Evolutionary conservation across 2,797 vertebrate species (phyloP).

Genomic region (Scyliorhinus canicula): DNA sequence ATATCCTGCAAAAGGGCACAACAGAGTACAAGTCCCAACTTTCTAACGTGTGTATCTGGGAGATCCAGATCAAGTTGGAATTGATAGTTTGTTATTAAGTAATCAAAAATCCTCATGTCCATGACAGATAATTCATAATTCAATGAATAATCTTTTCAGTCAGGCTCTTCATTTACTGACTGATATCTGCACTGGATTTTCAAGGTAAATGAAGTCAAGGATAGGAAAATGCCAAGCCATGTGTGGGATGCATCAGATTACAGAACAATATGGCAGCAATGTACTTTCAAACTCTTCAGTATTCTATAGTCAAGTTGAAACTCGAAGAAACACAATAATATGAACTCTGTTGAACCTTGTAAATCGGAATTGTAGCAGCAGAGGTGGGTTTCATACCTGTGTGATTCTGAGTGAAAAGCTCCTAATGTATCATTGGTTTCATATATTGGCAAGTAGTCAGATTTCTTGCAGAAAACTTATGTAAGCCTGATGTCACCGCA

Average conservation of each 20-base stretch:
- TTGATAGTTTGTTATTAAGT: not conserved
- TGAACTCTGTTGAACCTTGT: constrained; percentile 2
- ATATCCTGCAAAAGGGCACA: not conserved
- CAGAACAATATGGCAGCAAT: not conserved
- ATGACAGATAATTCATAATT: not conserved
- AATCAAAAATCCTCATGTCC: not conserved
- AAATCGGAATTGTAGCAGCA: not conserved
- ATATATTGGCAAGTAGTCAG: not conserved
- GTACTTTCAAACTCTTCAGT: not conserved
- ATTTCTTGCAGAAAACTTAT: not conserved
- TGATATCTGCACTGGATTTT: not conserved
- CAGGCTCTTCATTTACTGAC: not conserved
- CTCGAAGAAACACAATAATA: not conserved
- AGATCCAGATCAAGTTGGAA: constrained; percentile 11
- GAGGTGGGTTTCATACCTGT: not conserved
- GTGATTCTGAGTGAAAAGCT: not conserved
- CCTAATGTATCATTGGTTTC: not conserved
- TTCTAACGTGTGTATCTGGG: not conserved
- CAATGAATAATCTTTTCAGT: not conserved
- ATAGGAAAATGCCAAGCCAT: not conserved
- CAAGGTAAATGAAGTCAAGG: not conserved
- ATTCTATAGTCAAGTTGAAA: not conserved
- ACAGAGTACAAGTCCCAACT: not conserved
- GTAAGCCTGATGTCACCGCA: not conserved
- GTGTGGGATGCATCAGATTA: not conserved